Base-by-base conservation (phyloP, 2,113 vertebrate species). In the Phycodurus eques region DNA sequence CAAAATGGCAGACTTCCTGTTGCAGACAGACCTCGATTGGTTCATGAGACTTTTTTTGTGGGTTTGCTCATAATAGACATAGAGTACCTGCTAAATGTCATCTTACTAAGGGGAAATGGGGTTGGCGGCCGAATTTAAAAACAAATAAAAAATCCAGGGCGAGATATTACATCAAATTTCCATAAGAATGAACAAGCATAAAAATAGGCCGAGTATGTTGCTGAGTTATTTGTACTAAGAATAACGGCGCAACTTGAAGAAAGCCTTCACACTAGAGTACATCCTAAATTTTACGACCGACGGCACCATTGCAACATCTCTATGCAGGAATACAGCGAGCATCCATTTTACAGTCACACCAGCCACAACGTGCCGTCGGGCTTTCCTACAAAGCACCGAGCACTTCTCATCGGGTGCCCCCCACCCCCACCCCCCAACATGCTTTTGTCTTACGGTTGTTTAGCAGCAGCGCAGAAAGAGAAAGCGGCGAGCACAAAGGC, bases 401-500 rank as follows among this genome's bases (percentile, higher is more conserved):
- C 85, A 85, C 85, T 86, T 85, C 76, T 91, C 91, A 87, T 88
- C 91, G 93, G 91, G 93, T 89, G 72, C 76, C 74, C 43, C 35
- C 35, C 35, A 0, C 35, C 35, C 35, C 35, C 1, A 3, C 79
- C 82, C 88, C 91, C 92, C 92, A 19, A 91, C 88, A 93, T 91
- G 93, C 93, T 92, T 95, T 94, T 94, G 93, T 95, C 92, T 93
- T 90, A 87, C 67, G 75, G 71, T 80, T 90, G 77, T 78, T 90
- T 90, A 92, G 90, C 92, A 91, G 89, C 90, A 91, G 83, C 76
- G 71, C 83, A 27, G 87, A 91, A 90, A 87, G 90, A 27, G 87
- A 91, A 90, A 87, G 90, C 88, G 87, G 83, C 27, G 84, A 78
- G 91, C 86, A 98, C 95, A 98, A 96, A 96, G 94, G 90, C 71